A percentile compares a stretch with the other conserved stretches of the same genome.
These are phyloP conservation scores for Tanytarsus gracilentus DNA, from an alignment of 2,888 invertebrate genomes.

Conservation along the genomic window DNA sequence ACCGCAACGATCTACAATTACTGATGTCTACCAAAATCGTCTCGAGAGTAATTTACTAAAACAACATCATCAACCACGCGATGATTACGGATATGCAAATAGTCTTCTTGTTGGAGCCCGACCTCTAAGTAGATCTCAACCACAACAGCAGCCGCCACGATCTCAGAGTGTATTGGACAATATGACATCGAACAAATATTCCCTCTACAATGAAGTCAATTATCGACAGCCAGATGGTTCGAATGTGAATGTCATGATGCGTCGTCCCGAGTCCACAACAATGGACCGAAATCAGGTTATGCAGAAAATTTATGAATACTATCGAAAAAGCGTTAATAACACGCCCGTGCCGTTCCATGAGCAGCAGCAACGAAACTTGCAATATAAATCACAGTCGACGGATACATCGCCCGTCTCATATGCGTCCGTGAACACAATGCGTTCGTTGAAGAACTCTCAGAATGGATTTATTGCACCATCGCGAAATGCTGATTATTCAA, in stretches of 20 bases:
- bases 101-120: neutral
- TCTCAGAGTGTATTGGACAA: conserved; percentile 41
- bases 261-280: conserved; percentile 7
- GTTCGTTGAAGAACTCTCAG: no score
- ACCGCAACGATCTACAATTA: conserved; percentile 40
- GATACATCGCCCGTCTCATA: conserved; percentile 41
- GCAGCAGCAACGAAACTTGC: neutral
- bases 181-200: conserved; percentile 32
- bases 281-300: conserved; percentile 14
- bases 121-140: neutral
- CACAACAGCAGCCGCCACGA: conserved; percentile 34
- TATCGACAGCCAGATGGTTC: conserved; percentile 3
- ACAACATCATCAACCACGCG: no score
- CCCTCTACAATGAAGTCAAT: conserved; percentile 17
- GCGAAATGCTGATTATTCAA: neutral
- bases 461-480: no score
- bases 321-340: conserved; percentile 20
- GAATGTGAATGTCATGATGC: conserved; percentile 19
- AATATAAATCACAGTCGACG: conserved; percentile 30
- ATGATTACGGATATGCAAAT: conserved; percentile 2
- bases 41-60: neutral
- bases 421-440: conserved; percentile 37
- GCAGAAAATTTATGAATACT: conserved; percentile 27
- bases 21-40: conserved; percentile 35
- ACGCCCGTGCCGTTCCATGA: neutral